Evolutionary conservation across 2,113 vertebrate genomes (phyloP).

Genomic region (Bujurquina vittata): DNA sequence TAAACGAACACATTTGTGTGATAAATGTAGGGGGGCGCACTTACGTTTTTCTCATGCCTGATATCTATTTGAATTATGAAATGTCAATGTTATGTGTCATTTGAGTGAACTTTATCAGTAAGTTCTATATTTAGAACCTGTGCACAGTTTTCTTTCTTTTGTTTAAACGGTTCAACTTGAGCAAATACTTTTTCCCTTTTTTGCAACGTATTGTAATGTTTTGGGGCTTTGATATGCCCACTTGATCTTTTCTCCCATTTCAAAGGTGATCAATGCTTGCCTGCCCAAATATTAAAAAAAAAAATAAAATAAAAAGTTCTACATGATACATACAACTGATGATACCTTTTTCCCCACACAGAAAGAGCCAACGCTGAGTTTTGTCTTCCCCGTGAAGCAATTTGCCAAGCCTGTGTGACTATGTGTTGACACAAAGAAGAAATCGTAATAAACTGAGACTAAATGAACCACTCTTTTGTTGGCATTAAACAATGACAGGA

Average conservation of each 20-base stretch:
- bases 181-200: background rate
- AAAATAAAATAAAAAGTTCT: background rate
- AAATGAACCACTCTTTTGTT: constrained; percentile 69
- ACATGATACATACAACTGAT: background rate
- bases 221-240: background rate
- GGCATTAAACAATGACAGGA: constrained; percentile 68
- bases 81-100: background rate
- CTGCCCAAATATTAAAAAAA: background rate
- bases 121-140: too few species aligned
- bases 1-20: background rate
- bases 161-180: background rate
- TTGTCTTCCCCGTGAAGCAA: constrained; percentile 38
- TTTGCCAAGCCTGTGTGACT: constrained; percentile 50
- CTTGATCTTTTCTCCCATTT: background rate
- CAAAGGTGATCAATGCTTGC: background rate
- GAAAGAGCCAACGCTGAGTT: constrained; percentile 6
- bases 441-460: constrained; percentile 65
- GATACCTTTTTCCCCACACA: background rate
- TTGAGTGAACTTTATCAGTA: background rate
- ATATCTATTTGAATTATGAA: background rate
- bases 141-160: too few species aligned
- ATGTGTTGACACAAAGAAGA: constrained; percentile 65
- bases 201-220: background rate
- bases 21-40: background rate
- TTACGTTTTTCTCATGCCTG: background rate